A percentile compares a stretch with the other conserved stretches of the same genome.
Conservation (phyloP, 2,888 invertebrate species). For the Argyra leucocephala region DNA sequence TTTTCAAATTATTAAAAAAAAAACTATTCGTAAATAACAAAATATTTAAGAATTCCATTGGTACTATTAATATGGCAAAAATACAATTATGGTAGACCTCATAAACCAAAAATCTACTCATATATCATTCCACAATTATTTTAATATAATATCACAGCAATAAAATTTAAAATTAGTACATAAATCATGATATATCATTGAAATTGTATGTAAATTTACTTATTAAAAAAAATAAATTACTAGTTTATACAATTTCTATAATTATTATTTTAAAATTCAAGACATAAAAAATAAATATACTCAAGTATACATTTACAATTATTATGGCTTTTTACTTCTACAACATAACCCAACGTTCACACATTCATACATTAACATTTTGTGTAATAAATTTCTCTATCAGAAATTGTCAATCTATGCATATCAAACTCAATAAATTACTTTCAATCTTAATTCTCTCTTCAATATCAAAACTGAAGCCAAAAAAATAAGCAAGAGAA, state of each 20-base stretch:
- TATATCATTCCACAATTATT: no score
- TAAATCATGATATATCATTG: background rate
- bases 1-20: no score
- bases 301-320: background rate
- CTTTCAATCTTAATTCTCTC: background rate
- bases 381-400: slow-evolving; percentile 3
- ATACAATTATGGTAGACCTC: no score
- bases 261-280: slow-evolving; percentile 3
- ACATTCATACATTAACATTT: background rate
- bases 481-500: background rate
- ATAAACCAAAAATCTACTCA: no score
- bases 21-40: no score
- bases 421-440: slow-evolving; percentile 1
- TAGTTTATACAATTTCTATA: background rate
- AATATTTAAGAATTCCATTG: no score
- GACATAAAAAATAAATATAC: background rate
- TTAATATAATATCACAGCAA: no score
- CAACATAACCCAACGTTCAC: background rate
- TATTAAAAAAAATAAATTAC: background rate
- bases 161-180: no score
- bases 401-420: background rate
- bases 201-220: background rate
- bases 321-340: background rate
- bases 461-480: background rate
- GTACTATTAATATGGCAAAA: no score